phyloP scores from a whole-genome alignment of 2,113 vertebrate genomes.

The Falcunculus frontatus region DNA sequence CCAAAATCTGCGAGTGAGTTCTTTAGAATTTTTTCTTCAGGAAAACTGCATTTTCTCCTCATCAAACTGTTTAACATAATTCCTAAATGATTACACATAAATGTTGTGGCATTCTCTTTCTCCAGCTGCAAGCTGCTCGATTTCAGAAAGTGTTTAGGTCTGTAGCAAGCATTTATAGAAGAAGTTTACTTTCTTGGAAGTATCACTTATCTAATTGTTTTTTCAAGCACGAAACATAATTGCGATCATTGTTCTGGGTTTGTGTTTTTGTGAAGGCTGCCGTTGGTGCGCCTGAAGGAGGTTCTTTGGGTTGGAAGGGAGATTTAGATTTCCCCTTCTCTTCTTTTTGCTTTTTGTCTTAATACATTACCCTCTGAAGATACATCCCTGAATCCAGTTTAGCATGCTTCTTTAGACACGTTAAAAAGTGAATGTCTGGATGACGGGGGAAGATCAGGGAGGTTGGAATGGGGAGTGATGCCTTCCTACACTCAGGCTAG shows the following conservation, averaged over 20 bases:
- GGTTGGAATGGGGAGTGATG: not conserved
- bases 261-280: not conserved
- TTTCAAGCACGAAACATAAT: not conserved
- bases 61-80: constrained; percentile 10
- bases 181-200: constrained; percentile 11
- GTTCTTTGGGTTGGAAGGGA: not conserved
- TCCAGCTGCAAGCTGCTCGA: constrained; percentile 9
- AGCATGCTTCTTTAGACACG: not conserved
- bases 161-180: not conserved
- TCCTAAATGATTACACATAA: not conserved
- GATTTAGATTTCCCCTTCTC: not conserved
- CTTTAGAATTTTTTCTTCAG: not conserved
- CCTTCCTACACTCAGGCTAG: not conserved
- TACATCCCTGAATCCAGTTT: not conserved
- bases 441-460: not conserved
- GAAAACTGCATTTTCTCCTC: not conserved
- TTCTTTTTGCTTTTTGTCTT: not conserved
- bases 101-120: not conserved
- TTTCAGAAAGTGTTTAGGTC: constrained; percentile 10
- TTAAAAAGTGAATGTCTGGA: not conserved
- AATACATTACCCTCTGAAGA: not conserved
- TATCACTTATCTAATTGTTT: constrained; percentile 3
- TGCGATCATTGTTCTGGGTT: not conserved
- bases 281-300: not conserved
- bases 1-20: not conserved